Evolutionary conservation across 2,888 invertebrate genomes (phyloP).

Genomic region (Metalampra italica): DNA sequence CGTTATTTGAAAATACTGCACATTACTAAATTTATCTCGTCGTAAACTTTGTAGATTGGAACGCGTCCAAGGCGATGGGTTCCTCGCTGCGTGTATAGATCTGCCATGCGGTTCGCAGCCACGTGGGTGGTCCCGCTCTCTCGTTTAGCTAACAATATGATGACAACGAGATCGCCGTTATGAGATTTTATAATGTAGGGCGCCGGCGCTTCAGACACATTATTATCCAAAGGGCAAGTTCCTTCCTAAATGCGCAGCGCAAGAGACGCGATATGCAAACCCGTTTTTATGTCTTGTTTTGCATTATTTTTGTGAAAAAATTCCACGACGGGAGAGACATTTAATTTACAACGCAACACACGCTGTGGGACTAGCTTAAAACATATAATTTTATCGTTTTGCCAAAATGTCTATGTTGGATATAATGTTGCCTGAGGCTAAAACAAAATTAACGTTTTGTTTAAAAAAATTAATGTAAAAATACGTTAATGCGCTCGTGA

Average conservation of each 20-base stretch:
- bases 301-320: neutral
- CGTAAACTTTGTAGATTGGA: conserved; percentile 61
- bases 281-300: neutral
- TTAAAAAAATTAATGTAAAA: conserved; percentile 2
- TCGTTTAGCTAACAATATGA: conserved; percentile 35
- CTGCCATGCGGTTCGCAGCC: conserved; percentile 35
- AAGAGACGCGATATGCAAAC: neutral
- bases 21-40: conserved; percentile 58
- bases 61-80: conserved; percentile 46
- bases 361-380: neutral
- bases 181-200: conserved; percentile 14
- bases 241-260: neutral
- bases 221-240: neutral
- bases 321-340: neutral
- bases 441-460: neutral
- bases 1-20: conserved; percentile 44
- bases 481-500: conserved; percentile 18
- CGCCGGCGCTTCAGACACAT: neutral
- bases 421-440: neutral
- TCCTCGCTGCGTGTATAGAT: conserved; percentile 16
- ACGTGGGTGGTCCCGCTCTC: conserved; percentile 43
- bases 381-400: neutral
- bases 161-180: conserved; percentile 39
- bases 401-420: neutral
- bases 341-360: neutral